Conservation (phyloP, 2,888 invertebrate genomes). For the Lasioglossum morio region DNA sequence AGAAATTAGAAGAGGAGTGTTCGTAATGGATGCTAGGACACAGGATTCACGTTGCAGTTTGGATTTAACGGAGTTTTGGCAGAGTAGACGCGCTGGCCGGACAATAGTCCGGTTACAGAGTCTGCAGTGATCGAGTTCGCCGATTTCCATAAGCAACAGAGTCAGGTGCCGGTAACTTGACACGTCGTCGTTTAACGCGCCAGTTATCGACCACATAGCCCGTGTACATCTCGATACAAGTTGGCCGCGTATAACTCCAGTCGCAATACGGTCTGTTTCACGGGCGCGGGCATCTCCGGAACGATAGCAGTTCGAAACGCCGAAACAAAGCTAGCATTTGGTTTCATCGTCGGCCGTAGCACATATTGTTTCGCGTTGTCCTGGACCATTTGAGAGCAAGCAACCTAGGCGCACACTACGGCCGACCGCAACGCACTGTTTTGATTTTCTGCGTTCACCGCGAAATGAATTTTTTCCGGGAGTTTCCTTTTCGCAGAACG, state of each 20-base stretch:
- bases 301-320: conserved; percentile 7
- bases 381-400: neutral
- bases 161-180: conserved; percentile 36
- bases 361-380: neutral
- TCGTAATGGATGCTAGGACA: neutral
- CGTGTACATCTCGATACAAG: conserved; percentile 38
- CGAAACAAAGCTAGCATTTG: conserved; percentile 20
- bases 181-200: conserved; percentile 51
- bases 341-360: conserved; percentile 10
- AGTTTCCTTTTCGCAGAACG: neutral
- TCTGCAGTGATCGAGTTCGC: neutral
- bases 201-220: conserved; percentile 56
- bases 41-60: neutral
- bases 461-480: conserved; percentile 13
- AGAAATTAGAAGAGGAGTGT: too few species aligned
- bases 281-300: neutral
- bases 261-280: conserved; percentile 52
- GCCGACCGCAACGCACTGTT: neutral
- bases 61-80: conserved; percentile 14
- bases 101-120: neutral
- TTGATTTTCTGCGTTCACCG: neutral
- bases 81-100: too few species aligned
- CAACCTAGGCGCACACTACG: neutral
- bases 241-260: conserved; percentile 26
- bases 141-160: conserved; percentile 39